phyloP scores from a whole-genome alignment of 2,113 vertebrate genomes.

The Dolichallabes microphthalmus region DNA sequence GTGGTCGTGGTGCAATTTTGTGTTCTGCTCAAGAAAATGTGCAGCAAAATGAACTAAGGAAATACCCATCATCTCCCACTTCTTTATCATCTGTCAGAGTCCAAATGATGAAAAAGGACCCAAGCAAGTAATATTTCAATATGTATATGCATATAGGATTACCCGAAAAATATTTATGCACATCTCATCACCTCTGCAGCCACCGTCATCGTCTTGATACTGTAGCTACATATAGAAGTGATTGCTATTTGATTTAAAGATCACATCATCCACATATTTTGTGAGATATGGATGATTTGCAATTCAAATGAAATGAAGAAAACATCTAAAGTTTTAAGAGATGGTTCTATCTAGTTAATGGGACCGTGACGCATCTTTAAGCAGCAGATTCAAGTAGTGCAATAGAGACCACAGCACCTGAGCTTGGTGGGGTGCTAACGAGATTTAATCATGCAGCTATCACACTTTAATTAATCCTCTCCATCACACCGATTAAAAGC shows the following conservation, averaged over 20 bases:
- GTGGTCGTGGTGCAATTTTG: slow-evolving; percentile 33
- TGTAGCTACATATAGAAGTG: slow-evolving; percentile 26
- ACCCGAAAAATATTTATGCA: slow-evolving; percentile 40
- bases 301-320: slow-evolving; percentile 19
- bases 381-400: slow-evolving; percentile 12
- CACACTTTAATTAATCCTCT: slow-evolving; percentile 43
- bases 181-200: slow-evolving; percentile 19
- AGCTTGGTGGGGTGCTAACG: slow-evolving; percentile 40
- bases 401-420: slow-evolving; percentile 25
- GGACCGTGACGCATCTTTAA: slow-evolving; percentile 13
- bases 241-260: slow-evolving; percentile 8
- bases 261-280: not conserved
- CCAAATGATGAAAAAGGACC: slow-evolving; percentile 49
- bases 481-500: slow-evolving; percentile 60
- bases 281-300: slow-evolving; percentile 3
- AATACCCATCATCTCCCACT: slow-evolving; percentile 59
- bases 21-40: slow-evolving; percentile 61
- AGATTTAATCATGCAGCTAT: slow-evolving; percentile 41
- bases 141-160: slow-evolving; percentile 38
- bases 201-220: slow-evolving; percentile 20
- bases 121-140: slow-evolving; percentile 49
- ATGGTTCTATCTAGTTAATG: slow-evolving; percentile 21
- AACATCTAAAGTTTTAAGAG: not conserved
- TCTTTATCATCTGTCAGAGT: not conserved
- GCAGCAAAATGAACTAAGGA: slow-evolving; percentile 63